Evolutionary conservation across 2,113 vertebrate species (phyloP).

Genomic region (Pungitius pungitius): DNA sequence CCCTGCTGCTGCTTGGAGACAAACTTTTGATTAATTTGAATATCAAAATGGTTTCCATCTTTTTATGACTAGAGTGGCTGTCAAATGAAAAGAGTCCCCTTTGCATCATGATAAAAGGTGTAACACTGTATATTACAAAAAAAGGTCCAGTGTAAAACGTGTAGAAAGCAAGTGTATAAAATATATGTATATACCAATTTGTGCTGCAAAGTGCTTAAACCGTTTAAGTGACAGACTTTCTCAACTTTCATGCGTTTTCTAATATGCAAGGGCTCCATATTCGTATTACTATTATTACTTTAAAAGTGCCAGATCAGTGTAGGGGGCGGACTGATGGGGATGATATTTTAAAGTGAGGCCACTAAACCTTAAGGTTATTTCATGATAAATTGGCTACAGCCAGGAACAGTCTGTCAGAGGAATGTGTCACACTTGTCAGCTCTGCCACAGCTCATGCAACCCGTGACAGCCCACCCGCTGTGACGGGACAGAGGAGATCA

Average conservation of each 20-base stretch:
- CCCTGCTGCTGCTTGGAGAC: conserved; percentile 1
- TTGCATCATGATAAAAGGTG: conserved; percentile 5
- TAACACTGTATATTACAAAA: background rate
- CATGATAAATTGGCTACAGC: conserved; percentile 51
- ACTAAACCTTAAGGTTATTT: conserved; percentile 51
- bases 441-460: conserved; percentile 46
- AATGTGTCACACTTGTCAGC: conserved; percentile 63
- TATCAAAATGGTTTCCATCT: conserved; percentile 3
- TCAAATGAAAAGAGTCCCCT: conserved; percentile 22
- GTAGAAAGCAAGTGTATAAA: conserved; percentile 2
- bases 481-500: conserved; percentile 45
- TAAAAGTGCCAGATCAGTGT: conserved; percentile 27
- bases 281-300: conserved; percentile 20
- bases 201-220: conserved; percentile 6
- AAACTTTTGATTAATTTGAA: conserved; percentile 6
- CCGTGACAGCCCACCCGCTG: conserved; percentile 46
- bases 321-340: conserved; percentile 30
- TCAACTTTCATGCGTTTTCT: conserved; percentile 18
- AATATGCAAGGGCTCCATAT: conserved; percentile 7
- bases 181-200: background rate
- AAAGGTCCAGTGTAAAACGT: background rate
- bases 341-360: conserved; percentile 43
- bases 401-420: conserved; percentile 52
- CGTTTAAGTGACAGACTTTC: conserved; percentile 15
- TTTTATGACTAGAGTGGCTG: conserved; percentile 25